Evolutionary conservation across 2,888 invertebrate genomes (phyloP), one percentile per base, ranked within the genome.

Genomic region (Myopa testacea): DNA sequence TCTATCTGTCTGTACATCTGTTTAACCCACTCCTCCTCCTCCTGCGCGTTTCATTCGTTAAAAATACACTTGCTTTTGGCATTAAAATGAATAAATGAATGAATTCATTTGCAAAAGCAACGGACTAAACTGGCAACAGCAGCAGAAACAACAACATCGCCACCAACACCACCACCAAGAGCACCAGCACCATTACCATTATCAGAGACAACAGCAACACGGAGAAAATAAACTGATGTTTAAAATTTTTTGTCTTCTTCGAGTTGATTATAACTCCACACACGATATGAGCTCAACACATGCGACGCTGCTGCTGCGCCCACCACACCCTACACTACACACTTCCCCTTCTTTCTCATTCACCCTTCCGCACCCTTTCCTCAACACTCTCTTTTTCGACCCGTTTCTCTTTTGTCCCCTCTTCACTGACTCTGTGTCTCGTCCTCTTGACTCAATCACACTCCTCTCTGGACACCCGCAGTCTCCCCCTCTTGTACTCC

Each of bases 61-160:
- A 45, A 6, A 45, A 45, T 8, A 45, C 70, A 55, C 55, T 55
- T 37, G 55, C 52, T 70, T 70, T 52, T 55, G 52, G 55, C 55
- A 70, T 70, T 55, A 70, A 70, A 55, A 70, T 70, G 45, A 45
- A 10, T 70, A 10, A 45, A 10, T 45, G 45, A 45, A 45, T 45
- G 70, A 37, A 70, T 55, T 70, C 70, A 70, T 70, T 70, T 70
- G 70, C 70, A 19, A 69, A 4, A 67, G 50, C 50, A 69, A 69
- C 14, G 65, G 75, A 77, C 77, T 67, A 72, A 60, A 69, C 34
- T 63, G 55, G 75, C 58, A 72, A 69, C 19, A 52, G 50, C 68
- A 68, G 19, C 19, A n/a, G 45, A 45, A 68, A n/a, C 50, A 26
- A 50, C 55, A 70, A 14, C 34, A 52, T 50, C 34, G 45, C 4